These are phyloP conservation scores for Ramphastos sulfuratus DNA, from an alignment of 2,113 vertebrate genomes.

Conservation along the genomic window DNA sequence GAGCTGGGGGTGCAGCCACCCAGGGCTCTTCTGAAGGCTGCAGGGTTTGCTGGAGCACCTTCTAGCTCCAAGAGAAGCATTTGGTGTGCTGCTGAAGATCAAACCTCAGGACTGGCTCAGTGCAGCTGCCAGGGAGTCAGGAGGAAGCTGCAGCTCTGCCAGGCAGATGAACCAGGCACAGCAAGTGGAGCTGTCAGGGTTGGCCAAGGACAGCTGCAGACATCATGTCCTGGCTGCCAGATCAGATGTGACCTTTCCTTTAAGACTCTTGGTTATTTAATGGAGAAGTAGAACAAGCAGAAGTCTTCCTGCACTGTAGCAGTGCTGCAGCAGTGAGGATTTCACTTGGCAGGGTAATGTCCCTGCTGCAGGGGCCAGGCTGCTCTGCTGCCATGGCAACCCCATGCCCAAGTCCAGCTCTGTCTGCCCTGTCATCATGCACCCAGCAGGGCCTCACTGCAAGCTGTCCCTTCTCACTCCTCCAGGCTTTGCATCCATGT, in stretches of 20 bases:
- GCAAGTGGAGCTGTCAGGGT: not conserved
- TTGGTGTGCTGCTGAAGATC: too few relatives aligned
- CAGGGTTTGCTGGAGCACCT: too few relatives aligned
- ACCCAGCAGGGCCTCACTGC: not conserved
- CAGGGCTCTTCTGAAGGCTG: too few relatives aligned
- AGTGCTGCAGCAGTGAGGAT: not conserved
- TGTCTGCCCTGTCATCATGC: not conserved
- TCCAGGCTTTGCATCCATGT: not conserved
- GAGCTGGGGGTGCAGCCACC: too few relatives aligned
- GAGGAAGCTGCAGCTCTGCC: not conserved
- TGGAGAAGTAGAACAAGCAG: not conserved
- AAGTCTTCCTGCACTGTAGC: not conserved
- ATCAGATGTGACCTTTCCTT: constrained; percentile 35
- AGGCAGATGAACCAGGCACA: not conserved
- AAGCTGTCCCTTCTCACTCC: not conserved
- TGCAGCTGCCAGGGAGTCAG: not conserved
- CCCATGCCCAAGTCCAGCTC: not conserved
- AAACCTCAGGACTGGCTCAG: too few relatives aligned
- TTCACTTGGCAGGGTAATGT: not conserved
- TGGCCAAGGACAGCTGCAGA: constrained; percentile 16
- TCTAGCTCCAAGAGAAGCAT: too few relatives aligned
- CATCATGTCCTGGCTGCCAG: not conserved
- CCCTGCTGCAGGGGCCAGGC: not conserved
- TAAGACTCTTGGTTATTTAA: constrained; percentile 22
- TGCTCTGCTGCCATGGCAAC: not conserved